These are phyloP conservation scores for Acrocyrtus sp. DNA, from an alignment of 2,888 invertebrate genomes.

Conservation along the genomic window DNA sequence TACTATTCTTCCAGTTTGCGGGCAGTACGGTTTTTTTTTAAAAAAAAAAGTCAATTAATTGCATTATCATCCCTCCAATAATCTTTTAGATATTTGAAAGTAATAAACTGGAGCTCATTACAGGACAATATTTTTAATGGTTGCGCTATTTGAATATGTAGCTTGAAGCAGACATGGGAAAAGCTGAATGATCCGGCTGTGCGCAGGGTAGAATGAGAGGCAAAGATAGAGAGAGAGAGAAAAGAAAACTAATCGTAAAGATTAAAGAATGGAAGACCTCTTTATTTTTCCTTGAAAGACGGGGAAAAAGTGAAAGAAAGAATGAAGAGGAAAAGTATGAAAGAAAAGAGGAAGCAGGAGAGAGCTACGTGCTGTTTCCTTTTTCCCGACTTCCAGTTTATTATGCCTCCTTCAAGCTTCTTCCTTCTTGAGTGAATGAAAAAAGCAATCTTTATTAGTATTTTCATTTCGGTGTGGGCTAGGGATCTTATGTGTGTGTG, in stretches of 20 bases:
- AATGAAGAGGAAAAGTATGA: slow-evolving; percentile 23
- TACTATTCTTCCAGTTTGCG: too few species aligned
- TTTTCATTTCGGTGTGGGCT: neutral
- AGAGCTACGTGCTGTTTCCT: slow-evolving; percentile 49
- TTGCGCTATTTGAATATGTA: too few species aligned
- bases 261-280: slow-evolving; percentile 26
- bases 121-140: too few species aligned
- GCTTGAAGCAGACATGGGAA: too few species aligned
- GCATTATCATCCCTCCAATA: too few species aligned
- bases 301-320: slow-evolving; percentile 22
- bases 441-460: slow-evolving; percentile 42
- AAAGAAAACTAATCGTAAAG: slow-evolving; percentile 22
- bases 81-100: too few species aligned
- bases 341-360: slow-evolving; percentile 18
- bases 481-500: slow-evolving; percentile 4
- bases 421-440: slow-evolving; percentile 6
- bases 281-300: slow-evolving; percentile 26
- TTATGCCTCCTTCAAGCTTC: slow-evolving; percentile 31
- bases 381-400: slow-evolving; percentile 25
- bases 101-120: too few species aligned
- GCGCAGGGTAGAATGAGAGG: too few species aligned
- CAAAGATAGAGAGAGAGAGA: too few species aligned
- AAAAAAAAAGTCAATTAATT: too few species aligned
- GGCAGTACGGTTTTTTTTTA: too few species aligned
- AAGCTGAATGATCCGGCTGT: too few species aligned